Evolutionary conservation across 2,113 vertebrate species (phyloP), one percentile per base, ranked within the genome.

Genomic region (Barnardius zonarius): DNA sequence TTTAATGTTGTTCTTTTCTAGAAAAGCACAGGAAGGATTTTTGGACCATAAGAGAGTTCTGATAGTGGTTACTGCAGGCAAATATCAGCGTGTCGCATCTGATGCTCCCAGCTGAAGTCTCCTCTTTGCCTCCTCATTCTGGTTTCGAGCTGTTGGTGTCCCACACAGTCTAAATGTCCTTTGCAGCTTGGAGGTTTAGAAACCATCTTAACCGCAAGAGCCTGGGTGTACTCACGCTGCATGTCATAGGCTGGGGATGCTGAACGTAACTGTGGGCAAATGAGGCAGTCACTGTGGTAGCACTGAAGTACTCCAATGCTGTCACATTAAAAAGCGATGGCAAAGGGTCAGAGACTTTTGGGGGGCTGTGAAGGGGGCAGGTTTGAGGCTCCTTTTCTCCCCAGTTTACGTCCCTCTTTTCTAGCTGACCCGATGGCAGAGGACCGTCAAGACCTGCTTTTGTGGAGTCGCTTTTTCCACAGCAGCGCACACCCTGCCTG

Each of bases 141-240:
- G 19, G 1, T 35, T 84, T 69, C 0, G 0, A 76, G 41, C 54
- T 88, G 69, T 14, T 55, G n/a, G 25, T 14, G 2, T 55, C 28
- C 75, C 9, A 3, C 3, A 0, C 13, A 39, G 33, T 17, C 31
- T 41, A 63, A 78, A 51, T 9, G 39, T 75, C 33, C n/a, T 72
- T 83, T 64, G 73, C 43, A 68, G 46, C 33, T 1, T 59, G 8
- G 28, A 75, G 51, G 44, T 77, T 57, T 63, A 33, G 46, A 46
- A 70, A 81, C 15, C 9, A 22, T 15, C 55, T 63, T 43, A 77
- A 41, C 17, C 17, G 5, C 31, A 10, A 41, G 28, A 91, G 31
- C 43, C 76, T 67, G 59, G 44, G 7, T 4, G 6, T 70, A 23
- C n/a, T 68, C 37, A 33, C 4, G 17, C 25, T 55, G 48, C 46